Evolutionary conservation across 53 echinoderm and acorn worm genomes (phyloP), one percentile per base, ranked within the genome.

Genomic region (Henricia sp.): DNA sequence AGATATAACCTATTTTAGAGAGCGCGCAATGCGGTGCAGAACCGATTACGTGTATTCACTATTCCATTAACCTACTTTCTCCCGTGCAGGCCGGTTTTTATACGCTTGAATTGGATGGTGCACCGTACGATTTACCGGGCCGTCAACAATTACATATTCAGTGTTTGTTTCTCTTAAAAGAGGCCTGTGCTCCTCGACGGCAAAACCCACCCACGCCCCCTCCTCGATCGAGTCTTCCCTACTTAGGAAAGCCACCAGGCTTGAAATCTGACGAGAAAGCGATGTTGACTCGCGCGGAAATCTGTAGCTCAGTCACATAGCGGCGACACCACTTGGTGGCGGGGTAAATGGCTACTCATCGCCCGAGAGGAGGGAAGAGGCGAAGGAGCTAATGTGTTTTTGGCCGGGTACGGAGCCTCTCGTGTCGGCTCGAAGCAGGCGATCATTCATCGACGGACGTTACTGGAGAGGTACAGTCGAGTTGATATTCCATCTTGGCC

Each of bases 61-160:
- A 20, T 76, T 41, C 60, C 76, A 76, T 76, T 76, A 76, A 76
- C 76, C 76, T 44, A 76, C 30, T 76, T 76, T 58, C 76, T 13
- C 6, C 24, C n/a, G n/a, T n/a, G 30, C 16, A 30, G 62, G 14
- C 33, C 62, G 62, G 30, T 35, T 38, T 52, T 37, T 23, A 6
- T 32, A 17, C 33, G 2, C n/a, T n/a, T n/a, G n/a, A n/a, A n/a
- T n/a, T n/a, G n/a, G n/a, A n/a, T 37, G 3, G n/a, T n/a, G 32
- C 20, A 52, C 54, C 73, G 24, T 13, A 11, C n/a, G 36, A 36
- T 55, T 39, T 67, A 37, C 40, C 40, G 67, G 34, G 32, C 19
- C 26, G 76, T 76, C 76, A 58, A 76, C 76, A 76, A 76, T 76
- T 57, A 76, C 76, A 76, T 76, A 76, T 76, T 76, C 76, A 40